phyloP scores from a whole-genome alignment of 37 sponge, comb jelly and placozoan genomes.

The Amphimedon queenslandica region DNA sequence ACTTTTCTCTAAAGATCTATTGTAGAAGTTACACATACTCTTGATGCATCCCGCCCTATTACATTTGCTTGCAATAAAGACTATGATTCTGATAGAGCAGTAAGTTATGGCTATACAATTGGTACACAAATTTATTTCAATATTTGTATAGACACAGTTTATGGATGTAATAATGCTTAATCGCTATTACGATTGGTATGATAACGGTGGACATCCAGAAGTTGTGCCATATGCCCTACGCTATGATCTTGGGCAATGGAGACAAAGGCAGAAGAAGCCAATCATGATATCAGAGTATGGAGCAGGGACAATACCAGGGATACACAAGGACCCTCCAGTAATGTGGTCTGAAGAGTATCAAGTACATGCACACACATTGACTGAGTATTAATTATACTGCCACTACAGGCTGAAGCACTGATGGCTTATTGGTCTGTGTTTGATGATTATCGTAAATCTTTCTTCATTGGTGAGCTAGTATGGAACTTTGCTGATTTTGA shows the following conservation, averaged over 20 bases:
- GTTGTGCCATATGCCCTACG: constrained; percentile 9
- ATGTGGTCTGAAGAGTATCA: constrained; percentile 60
- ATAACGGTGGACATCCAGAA: constrained; percentile 30
- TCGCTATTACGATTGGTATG: constrained; percentile 65
- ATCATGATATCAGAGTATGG: constrained; percentile 67
- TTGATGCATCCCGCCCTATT: constrained; percentile 50
- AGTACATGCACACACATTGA: not conserved
- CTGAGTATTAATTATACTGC: not conserved
- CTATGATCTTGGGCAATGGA: constrained; percentile 43
- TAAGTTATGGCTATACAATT: no score
- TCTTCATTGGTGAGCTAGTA: constrained; percentile 56
- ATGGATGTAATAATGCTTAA: constrained; percentile 48
- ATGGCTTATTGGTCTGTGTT: constrained; percentile 20
- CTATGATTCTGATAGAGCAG: constrained; percentile 24
- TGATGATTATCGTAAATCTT: constrained; percentile 51
- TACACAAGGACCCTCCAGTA: constrained; percentile 48
- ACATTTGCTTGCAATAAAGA: constrained; percentile 43
- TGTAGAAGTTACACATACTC: constrained; percentile 1
- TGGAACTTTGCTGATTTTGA: constrained; percentile 75
- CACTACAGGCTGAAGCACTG: constrained; percentile 13
- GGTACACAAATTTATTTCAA: no score
- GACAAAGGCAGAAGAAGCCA: constrained; percentile 28
- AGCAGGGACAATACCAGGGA: constrained; percentile 46
- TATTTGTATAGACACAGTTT: no score
- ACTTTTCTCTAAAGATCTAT: no score